phyloP scores from a whole-genome alignment of 37 sponge, comb jelly and placozoan genomes.

The Dysidea cf. avara region DNA sequence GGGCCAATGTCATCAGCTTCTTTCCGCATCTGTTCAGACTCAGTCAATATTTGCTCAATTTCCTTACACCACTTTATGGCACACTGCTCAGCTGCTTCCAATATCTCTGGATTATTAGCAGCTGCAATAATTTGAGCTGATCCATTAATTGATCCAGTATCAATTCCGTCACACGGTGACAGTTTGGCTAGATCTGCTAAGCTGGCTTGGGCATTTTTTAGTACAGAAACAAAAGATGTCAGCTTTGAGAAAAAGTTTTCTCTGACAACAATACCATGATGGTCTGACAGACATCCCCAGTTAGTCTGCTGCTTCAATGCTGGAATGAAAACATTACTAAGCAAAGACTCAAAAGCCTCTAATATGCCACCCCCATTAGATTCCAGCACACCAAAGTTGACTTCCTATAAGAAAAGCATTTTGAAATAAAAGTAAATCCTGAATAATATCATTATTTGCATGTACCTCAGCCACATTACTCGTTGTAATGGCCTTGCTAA shows the following conservation, averaged over 20 bases:
- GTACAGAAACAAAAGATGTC: constrained; percentile 74
- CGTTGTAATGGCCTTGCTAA: constrained; percentile 57
- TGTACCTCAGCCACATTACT: constrained; percentile 53
- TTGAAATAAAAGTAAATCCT: neutral
- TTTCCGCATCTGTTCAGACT: constrained; percentile 98
- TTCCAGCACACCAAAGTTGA: constrained; percentile 70
- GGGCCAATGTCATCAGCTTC: constrained; percentile 96
- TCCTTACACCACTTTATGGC: constrained; percentile 90
- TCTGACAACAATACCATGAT: constrained; percentile 45
- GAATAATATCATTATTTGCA: neutral
- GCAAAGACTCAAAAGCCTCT: constrained; percentile 56
- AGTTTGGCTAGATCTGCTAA: constrained; percentile 79
- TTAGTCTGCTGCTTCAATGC: constrained; percentile 59
- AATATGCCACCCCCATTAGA: constrained; percentile 56
- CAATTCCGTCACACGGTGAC: constrained; percentile 51
- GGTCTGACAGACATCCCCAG: constrained; percentile 59
- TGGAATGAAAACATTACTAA: constrained; percentile 71
- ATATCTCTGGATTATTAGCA: constrained; percentile 75
- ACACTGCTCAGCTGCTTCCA: constrained; percentile 81
- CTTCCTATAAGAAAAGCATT: constrained; percentile 33
- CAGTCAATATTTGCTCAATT: constrained; percentile 90
- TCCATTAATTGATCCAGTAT: constrained; percentile 22
- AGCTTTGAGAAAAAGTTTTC: constrained; percentile 80
- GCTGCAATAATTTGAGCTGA: constrained; percentile 65
- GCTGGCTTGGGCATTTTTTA: constrained; percentile 88